Percentiles rank a stretch among this genome's conserved stretches.
phyloP scores from a whole-genome alignment of 2,797 vertebrate species.

The Chelonia mydas region DNA sequence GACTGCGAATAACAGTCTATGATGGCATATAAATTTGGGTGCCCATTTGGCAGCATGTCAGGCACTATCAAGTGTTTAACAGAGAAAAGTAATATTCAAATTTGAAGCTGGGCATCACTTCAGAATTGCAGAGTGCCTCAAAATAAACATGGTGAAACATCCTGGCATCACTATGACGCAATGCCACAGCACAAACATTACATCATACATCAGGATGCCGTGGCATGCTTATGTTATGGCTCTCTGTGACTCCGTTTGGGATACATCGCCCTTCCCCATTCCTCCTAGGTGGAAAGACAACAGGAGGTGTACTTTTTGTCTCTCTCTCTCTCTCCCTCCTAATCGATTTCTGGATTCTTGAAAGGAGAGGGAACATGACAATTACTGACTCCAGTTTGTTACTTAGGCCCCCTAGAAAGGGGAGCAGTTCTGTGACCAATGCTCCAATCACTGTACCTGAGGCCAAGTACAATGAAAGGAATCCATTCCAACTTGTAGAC shows the following conservation, averaged over 20 bases:
- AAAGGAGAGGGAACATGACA: neutral
- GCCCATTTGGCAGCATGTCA: neutral
- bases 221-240: rapidly evolving
- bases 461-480: neutral
- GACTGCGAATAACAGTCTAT: neutral
- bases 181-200: neutral
- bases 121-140: neutral
- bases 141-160: neutral
- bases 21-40: neutral
- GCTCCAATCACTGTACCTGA: neutral
- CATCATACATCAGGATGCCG: neutral
- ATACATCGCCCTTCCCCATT: rapidly evolving
- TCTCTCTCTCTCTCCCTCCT: neutral
- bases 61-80: neutral
- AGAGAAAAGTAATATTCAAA: neutral
- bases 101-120: neutral
- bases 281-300: neutral
- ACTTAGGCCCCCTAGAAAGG: neutral
- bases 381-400: neutral
- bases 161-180: neutral
- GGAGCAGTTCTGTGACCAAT: neutral
- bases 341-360: rapidly evolving
- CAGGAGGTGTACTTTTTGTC: neutral
- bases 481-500: neutral
- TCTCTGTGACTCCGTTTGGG: neutral